phyloP scores from a whole-genome alignment of 2,888 invertebrate genomes.

The Bugulina stolonifera region DNA sequence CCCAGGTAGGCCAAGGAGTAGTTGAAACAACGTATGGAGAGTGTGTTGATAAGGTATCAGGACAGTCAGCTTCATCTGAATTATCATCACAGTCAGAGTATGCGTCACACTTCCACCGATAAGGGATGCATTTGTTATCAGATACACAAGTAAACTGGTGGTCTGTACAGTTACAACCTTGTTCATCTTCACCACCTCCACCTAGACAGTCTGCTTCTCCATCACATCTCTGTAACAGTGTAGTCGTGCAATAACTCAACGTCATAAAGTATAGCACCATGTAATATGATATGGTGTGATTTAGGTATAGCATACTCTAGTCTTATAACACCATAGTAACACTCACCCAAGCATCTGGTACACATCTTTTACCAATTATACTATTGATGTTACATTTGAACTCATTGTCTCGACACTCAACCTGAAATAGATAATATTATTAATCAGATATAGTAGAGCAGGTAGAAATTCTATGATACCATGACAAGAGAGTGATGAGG shows the following conservation, averaged over 20 bases:
- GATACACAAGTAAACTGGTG: not conserved
- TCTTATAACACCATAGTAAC: too few relatives aligned
- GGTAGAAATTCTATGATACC: too few relatives aligned
- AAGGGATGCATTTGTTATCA: not conserved
- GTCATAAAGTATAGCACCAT: too few relatives aligned
- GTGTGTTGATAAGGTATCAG: too few relatives aligned
- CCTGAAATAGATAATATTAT: too few relatives aligned
- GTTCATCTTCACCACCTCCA: not conserved
- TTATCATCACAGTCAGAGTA: conserved; percentile 1
- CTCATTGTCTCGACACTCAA: not conserved
- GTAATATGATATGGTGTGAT: too few relatives aligned
- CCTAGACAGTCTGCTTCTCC: conserved; percentile 2
- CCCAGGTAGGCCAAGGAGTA: not conserved
- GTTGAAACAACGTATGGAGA: not conserved
- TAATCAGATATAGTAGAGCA: too few relatives aligned
- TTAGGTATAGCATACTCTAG: too few relatives aligned
- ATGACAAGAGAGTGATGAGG: too few relatives aligned
- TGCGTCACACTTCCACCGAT: not conserved
- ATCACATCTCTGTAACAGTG: conserved; percentile 20
- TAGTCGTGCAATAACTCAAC: too few relatives aligned
- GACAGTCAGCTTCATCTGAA: conserved; percentile 11
- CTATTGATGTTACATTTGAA: not conserved
- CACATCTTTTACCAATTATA: not conserved
- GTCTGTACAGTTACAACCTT: not conserved
- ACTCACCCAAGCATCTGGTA: not conserved